phyloP scores from a whole-genome alignment of 2,113 vertebrate genomes.

The Trochalopteron elliotii region DNA sequence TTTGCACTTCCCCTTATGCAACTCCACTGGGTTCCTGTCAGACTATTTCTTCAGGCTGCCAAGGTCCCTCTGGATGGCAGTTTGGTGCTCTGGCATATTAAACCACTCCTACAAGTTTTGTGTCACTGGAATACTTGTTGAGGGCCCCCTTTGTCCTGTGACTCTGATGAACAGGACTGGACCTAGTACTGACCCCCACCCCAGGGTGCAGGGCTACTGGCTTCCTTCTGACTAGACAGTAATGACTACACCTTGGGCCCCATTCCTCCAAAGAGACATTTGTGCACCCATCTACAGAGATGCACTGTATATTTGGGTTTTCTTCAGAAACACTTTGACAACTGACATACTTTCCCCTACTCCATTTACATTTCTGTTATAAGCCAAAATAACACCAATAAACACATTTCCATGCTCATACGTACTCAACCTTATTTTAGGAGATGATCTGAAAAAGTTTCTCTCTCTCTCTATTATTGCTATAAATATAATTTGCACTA shows the following conservation, averaged over 20 bases:
- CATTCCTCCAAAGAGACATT: not conserved
- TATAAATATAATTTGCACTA: not conserved
- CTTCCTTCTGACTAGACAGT: not conserved
- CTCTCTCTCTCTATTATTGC: not conserved
- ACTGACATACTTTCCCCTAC: not conserved
- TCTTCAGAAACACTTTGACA: not conserved
- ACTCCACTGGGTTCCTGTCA: not conserved
- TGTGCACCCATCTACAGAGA: not conserved
- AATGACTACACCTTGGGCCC: too few relatives aligned
- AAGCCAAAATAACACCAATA: not conserved
- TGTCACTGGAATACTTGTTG: not conserved
- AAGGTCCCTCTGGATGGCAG: not conserved
- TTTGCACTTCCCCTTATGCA: not conserved
- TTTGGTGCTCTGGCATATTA: not conserved
- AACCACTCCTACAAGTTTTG: not conserved
- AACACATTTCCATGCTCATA: not conserved
- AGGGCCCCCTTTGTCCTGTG: not conserved
- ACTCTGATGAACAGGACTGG: not conserved
- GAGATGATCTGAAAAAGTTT: not conserved
- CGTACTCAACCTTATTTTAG: not conserved
- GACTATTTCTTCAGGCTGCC: not conserved
- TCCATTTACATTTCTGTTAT: not conserved
- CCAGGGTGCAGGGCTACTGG: too few relatives aligned
- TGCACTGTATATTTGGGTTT: not conserved
- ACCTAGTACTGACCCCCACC: not conserved